These are phyloP conservation scores for Ceratitis capitata DNA, from an alignment of 1,140 invertebrate species.

Conservation along the genomic window DNA sequence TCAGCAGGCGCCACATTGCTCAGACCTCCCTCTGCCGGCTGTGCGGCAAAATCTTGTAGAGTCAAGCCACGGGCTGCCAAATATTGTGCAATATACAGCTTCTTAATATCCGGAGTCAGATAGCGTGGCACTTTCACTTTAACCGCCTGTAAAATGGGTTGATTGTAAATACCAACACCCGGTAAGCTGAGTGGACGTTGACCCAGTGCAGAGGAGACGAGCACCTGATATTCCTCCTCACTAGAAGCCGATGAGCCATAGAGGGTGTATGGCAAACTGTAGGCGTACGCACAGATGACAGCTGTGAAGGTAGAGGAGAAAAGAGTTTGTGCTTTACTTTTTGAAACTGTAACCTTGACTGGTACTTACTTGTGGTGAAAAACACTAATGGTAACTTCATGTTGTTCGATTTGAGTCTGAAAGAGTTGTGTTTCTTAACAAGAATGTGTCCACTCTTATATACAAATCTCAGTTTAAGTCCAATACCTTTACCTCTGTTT, in stretches of 20 bases:
- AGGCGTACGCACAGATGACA: neutral
- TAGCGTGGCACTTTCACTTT: constrained; percentile 5
- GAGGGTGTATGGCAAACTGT: neutral
- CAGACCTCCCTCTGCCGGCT: neutral
- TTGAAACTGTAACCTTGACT: neutral
- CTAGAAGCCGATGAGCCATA: neutral
- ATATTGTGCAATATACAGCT: neutral
- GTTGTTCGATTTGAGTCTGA: neutral
- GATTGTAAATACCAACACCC: neutral
- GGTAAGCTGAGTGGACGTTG: neutral
- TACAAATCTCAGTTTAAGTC: too few species aligned
- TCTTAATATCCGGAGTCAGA: neutral
- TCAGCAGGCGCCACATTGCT: neutral
- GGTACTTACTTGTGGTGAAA: neutral
- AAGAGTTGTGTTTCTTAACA: neutral
- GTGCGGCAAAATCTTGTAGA: neutral
- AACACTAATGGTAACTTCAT: neutral
- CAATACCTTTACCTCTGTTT: neutral
- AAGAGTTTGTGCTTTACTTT: neutral
- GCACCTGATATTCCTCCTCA: neutral
- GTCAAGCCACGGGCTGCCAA: neutral
- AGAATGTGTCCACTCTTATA: neutral
- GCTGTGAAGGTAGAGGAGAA: too few species aligned
- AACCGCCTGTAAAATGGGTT: neutral
- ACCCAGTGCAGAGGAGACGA: neutral